Evolutionary conservation across 1,140 invertebrate genomes (phyloP).

Genomic region (Ectropis grisescens): DNA sequence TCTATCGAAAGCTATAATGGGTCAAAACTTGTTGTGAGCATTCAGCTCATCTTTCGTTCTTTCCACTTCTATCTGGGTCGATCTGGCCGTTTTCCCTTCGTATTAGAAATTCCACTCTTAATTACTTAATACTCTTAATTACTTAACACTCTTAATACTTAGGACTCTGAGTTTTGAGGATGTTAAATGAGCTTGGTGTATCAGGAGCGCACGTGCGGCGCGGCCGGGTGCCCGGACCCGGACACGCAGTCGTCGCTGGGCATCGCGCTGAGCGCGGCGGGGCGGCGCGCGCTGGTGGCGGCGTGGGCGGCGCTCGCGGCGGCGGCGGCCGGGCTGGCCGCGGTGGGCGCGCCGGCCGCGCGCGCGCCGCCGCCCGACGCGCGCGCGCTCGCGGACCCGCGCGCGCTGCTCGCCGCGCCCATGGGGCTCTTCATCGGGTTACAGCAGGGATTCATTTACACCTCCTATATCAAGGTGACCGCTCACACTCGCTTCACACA

Average conservation of each 20-base stretch:
- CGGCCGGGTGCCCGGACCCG: conserved; percentile 52
- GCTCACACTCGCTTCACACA: too few species aligned
- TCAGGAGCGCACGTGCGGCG: conserved; percentile 53
- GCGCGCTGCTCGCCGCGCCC: conserved; percentile 73
- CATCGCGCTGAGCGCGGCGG: conserved; percentile 51
- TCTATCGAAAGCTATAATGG: too few species aligned
- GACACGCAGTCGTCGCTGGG: conserved; percentile 29
- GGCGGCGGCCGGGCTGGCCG: conserved; percentile 66
- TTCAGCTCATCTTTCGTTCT: too few species aligned
- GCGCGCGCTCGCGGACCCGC: conserved; percentile 60
- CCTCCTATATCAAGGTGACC: conserved; percentile 77
- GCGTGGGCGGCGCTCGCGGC: conserved; percentile 70
- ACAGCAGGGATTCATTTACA: conserved; percentile 81
- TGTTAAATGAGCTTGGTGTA: too few species aligned
- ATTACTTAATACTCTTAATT: too few species aligned
- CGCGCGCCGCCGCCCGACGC: conserved; percentile 57
- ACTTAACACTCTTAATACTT: too few species aligned
- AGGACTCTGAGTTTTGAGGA: too few species aligned
- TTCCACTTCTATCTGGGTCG: too few species aligned
- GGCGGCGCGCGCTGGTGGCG: conserved; percentile 48
- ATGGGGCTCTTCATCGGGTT: conserved; percentile 79
- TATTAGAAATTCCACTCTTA: too few species aligned
- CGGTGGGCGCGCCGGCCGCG: conserved; percentile 19
- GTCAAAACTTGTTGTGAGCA: too few species aligned
- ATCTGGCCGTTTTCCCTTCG: too few species aligned